A percentile compares a stretch with the other conserved stretches of the same genome.
These are phyloP conservation scores for Mythimna vitellina DNA, from an alignment of 2,888 invertebrate genomes.

Conservation along the genomic window DNA sequence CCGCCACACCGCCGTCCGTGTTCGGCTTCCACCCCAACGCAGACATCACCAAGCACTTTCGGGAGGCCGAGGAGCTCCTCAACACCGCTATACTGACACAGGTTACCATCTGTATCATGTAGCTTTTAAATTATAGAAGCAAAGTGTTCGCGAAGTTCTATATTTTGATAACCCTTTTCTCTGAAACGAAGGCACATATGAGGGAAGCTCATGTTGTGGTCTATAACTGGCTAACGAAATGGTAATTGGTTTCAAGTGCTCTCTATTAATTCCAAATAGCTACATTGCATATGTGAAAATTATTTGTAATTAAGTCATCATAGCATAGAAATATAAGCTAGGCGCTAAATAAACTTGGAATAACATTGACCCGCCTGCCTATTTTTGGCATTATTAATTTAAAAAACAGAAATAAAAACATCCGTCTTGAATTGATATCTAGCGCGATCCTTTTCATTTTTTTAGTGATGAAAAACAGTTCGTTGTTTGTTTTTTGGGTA, in stretches of 20 bases:
- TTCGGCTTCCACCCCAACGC: slow-evolving; percentile 98
- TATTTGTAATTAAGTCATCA: background rate
- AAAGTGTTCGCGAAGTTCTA: background rate
- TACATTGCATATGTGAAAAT: background rate
- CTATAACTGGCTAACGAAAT: background rate
- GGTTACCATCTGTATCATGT: slow-evolving; percentile 83
- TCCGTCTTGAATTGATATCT: too few species aligned
- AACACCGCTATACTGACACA: slow-evolving; percentile 94
- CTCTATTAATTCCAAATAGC: background rate
- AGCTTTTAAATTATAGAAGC: background rate
- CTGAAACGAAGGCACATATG: background rate
- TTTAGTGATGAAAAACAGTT: too few species aligned
- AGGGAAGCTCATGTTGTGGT: background rate
- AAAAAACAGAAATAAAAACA: too few species aligned
- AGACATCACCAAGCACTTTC: slow-evolving; percentile 97
- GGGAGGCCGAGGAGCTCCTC: slow-evolving; percentile 95
- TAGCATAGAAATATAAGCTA: background rate
- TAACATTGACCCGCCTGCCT: too few species aligned
- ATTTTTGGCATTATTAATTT: too few species aligned
- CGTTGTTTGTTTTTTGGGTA: too few species aligned
- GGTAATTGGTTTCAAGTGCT: background rate
- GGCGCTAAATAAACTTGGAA: too few species aligned
- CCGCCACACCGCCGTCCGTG: slow-evolving; percentile 95
- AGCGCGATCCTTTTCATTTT: too few species aligned
- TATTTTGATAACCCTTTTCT: background rate